Conservation (phyloP, 2,113 vertebrate genomes). For the Sturnus vulgaris region DNA sequence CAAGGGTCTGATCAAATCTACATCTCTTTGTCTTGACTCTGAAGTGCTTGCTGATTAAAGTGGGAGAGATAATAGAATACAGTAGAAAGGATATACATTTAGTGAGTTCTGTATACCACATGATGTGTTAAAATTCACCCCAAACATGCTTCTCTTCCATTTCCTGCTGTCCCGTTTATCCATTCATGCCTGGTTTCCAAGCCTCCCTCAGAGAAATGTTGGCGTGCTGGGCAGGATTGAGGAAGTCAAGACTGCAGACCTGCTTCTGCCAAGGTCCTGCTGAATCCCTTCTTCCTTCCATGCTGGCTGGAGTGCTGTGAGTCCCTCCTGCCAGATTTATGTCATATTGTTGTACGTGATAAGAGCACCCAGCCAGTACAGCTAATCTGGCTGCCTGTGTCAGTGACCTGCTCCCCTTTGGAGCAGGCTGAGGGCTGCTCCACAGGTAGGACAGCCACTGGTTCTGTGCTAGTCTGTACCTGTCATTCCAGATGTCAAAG, state of each 20-base stretch:
- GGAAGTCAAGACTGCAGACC: background rate
- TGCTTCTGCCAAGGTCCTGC: background rate
- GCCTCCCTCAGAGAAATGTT: background rate
- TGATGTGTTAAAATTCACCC: background rate
- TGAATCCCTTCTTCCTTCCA: background rate
- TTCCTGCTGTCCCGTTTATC: background rate
- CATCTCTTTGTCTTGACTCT: background rate
- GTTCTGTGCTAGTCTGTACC: background rate
- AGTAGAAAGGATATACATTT: background rate
- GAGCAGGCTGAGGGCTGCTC: background rate
- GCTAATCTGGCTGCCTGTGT: background rate
- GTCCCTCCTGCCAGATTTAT: background rate
- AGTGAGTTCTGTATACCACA: background rate
- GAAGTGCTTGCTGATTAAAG: background rate
- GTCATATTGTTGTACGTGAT: accelerated
- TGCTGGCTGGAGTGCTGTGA: background rate
- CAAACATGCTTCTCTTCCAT: background rate
- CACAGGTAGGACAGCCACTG: background rate
- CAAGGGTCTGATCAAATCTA: background rate
- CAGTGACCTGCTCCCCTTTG: background rate
- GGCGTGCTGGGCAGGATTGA: background rate
- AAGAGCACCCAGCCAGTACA: background rate
- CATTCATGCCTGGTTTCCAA: background rate
- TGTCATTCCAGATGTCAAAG: background rate
- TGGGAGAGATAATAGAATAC: background rate